A percentile compares a stretch with the other conserved stretches of the same genome.
These are phyloP conservation scores for Ormyrus nitidulus DNA, from an alignment of 2,888 invertebrate genomes.

Conservation along the genomic window DNA sequence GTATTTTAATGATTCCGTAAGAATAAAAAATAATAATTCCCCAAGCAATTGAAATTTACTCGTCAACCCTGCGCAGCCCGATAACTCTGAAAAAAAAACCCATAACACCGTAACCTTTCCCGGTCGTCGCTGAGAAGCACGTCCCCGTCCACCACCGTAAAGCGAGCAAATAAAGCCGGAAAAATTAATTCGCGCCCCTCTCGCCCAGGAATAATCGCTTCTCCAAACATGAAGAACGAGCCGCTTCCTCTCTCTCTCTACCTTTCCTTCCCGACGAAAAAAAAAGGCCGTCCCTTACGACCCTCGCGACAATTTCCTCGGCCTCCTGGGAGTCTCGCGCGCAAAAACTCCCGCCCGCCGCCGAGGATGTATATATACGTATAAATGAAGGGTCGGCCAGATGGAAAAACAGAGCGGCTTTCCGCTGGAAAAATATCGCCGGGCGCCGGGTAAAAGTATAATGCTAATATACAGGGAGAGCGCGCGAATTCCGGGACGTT, in stretches of 20 bases:
- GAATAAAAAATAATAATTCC: too few relatives aligned
- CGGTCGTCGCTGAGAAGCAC: too few relatives aligned
- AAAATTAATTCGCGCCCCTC: slow-evolving; percentile 47
- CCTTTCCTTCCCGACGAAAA: too few relatives aligned
- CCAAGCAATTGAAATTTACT: too few relatives aligned
- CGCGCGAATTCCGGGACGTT: slow-evolving; percentile 18
- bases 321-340: slow-evolving; percentile 26
- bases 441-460: slow-evolving; percentile 5
- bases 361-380: not conserved
- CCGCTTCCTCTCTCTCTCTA: not conserved
- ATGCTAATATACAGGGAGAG: slow-evolving; percentile 39
- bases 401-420: slow-evolving; percentile 48
- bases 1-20: too few relatives aligned
- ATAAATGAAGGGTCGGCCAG: slow-evolving; percentile 9
- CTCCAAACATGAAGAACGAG: slow-evolving; percentile 38
- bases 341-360: slow-evolving; percentile 34
- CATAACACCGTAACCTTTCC: too few relatives aligned
- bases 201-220: slow-evolving; percentile 41
- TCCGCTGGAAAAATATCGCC: slow-evolving; percentile 46
- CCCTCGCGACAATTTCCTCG: slow-evolving; percentile 52
- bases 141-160: too few relatives aligned
- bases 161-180: not conserved
- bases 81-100: too few relatives aligned
- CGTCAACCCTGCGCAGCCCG: too few relatives aligned
- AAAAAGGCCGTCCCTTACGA: not conserved